A percentile compares a stretch with the other conserved stretches of the same genome.
Evolutionary conservation across 1,140 invertebrate species (phyloP).

Genomic region (Drosophila carrolli): DNA sequence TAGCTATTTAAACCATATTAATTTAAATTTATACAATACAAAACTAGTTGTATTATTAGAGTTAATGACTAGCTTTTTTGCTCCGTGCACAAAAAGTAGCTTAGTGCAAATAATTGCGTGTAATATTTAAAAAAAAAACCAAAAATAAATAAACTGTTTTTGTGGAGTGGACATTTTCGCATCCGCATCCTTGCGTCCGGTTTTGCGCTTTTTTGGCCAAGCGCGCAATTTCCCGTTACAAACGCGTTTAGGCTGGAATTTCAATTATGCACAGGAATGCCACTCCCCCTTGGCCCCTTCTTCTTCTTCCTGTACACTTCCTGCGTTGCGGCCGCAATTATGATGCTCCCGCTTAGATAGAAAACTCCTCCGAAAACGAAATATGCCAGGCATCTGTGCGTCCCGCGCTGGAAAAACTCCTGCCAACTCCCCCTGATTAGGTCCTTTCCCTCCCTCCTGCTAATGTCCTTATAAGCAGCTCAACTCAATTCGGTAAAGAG

Average conservation of each 20-base stretch:
- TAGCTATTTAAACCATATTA: neutral
- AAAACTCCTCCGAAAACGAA: conserved; percentile 47
- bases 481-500: conserved; percentile 27
- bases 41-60: neutral
- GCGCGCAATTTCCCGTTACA: conserved; percentile 77
- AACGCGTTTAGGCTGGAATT: conserved; percentile 81
- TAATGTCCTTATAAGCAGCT: conserved; percentile 34
- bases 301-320: conserved; percentile 43
- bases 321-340: conserved; percentile 63
- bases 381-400: conserved; percentile 49
- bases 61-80: neutral
- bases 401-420: conserved; percentile 3
- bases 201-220: conserved; percentile 56
- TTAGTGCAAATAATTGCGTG: neutral
- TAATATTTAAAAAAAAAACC: neutral
- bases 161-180: conserved; percentile 37
- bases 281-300: neutral
- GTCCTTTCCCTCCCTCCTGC: neutral
- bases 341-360: conserved; percentile 58
- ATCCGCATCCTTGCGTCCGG: conserved; percentile 58
- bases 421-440: neutral
- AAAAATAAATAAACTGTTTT: conserved; percentile 24
- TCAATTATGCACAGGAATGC: conserved; percentile 78
- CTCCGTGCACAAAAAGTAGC: neutral
- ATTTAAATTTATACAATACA: neutral